These are phyloP conservation scores for Lycaena phlaeas DNA, from an alignment of 2,888 invertebrate genomes.

Conservation along the genomic window DNA sequence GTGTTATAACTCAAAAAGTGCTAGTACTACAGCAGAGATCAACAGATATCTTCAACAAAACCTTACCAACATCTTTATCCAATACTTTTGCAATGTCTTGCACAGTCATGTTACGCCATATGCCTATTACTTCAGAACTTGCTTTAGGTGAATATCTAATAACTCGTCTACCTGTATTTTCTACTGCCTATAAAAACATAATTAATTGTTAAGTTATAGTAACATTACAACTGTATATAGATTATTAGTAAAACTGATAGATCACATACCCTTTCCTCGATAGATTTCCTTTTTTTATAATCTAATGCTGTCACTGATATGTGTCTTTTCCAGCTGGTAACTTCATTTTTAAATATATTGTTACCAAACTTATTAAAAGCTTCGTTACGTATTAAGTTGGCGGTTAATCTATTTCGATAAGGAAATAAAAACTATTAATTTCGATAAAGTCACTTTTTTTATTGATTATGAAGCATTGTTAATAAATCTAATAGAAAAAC, in stretches of 20 bases:
- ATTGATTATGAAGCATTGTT: neutral
- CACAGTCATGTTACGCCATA: constrained; percentile 89
- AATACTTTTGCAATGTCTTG: constrained; percentile 78
- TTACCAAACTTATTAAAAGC: constrained; percentile 1
- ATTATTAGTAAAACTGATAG: constrained; percentile 5
- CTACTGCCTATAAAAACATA: constrained; percentile 31
- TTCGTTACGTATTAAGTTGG: neutral
- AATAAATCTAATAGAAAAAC: constrained; percentile 14
- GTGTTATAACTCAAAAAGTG: too few relatives aligned
- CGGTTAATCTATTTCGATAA: constrained; percentile 2
- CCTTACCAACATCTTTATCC: constrained; percentile 75
- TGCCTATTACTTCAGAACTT: constrained; percentile 70
- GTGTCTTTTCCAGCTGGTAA: constrained; percentile 24
- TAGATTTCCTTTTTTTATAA: constrained; percentile 75
- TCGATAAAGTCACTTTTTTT: neutral
- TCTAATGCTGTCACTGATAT: constrained; percentile 41
- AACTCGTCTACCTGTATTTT: constrained; percentile 50
- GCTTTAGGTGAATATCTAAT: constrained; percentile 76
- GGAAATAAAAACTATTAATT: neutral
- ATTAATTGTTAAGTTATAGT: neutral
- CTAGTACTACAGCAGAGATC: too few relatives aligned
- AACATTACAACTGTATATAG: neutral
- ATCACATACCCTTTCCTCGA: constrained; percentile 72
- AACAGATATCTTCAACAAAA: too few relatives aligned
- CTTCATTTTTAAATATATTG: constrained; percentile 18